Evolutionary conservation across 2,888 invertebrate genomes (phyloP).

Genomic region (Aphrophora alni): DNA sequence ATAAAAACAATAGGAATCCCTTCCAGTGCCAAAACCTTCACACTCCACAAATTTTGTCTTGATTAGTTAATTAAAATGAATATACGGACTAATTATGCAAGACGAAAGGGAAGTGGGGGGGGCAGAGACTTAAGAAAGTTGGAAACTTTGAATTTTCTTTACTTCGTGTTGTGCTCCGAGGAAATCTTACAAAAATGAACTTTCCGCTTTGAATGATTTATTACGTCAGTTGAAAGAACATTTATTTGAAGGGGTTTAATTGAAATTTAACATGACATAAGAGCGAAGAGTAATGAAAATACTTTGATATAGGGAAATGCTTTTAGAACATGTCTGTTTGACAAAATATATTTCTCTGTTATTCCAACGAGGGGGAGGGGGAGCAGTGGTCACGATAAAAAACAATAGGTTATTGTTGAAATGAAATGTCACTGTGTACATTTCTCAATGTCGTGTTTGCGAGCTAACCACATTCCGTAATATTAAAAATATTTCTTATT

Average conservation of each 20-base stretch:
- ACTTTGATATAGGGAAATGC: neutral
- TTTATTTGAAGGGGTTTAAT: slow-evolving; percentile 6
- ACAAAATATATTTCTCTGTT: neutral
- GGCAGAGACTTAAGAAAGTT: neutral
- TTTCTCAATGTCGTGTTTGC: too few relatives aligned
- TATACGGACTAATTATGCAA: slow-evolving; percentile 9
- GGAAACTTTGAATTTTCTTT: neutral
- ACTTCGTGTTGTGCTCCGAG: neutral
- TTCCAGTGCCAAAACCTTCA: neutral
- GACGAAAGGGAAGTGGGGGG: neutral
- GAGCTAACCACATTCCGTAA: too few relatives aligned
- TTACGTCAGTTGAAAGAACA: neutral
- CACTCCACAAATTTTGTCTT: neutral
- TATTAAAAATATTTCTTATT: too few relatives aligned
- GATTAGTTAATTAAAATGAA: slow-evolving; percentile 9
- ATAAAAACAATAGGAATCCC: neutral
- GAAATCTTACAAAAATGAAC: neutral
- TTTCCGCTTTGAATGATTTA: slow-evolving; percentile 6
- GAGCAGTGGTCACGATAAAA: too few relatives aligned
- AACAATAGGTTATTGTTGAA: too few relatives aligned
- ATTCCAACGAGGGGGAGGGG: too few relatives aligned
- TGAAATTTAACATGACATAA: slow-evolving; percentile 2
- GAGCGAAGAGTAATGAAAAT: neutral
- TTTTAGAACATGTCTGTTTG: neutral
- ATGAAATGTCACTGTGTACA: too few relatives aligned